Base-by-base conservation (phyloP, 2,113 vertebrate genomes). In the Muntiacus muntjak region DNA sequence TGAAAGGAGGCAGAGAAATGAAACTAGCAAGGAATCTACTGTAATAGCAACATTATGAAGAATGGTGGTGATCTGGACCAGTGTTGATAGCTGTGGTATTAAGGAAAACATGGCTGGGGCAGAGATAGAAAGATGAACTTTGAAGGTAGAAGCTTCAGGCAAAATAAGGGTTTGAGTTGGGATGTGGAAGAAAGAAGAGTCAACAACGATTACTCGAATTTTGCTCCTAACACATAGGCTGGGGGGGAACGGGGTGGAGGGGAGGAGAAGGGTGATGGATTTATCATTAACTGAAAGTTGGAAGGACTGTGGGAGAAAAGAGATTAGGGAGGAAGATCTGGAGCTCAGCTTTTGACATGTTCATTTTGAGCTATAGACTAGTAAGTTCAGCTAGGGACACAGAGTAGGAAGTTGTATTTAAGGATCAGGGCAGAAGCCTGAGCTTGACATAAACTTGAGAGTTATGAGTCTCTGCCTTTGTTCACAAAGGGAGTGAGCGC, bases 181-280 rank as follows among this genome's bases (percentile, higher is more conserved):
- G 2, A 43, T 71, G 3, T 28, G 19, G 76, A 91, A 86, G 12
- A 67, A 86, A 93, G 25, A 85, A 89, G 0, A 36, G 3, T 40
- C 1, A 67, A 92, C 64, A 84, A 45, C 19, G 11, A 87, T 71
- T 60, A 8, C 10, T 57, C 62, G 6, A 88, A 43, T 67, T 74
- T 91, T 60, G 5, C 15, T 64, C 14, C 81, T 26, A 89, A n/a
- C 4, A 25, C 15, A 45, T 54, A 5, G n/a, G 4, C n/a, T 71
- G 64, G 17, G 8, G 62, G 17, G n/a, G 1, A n/a, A n/a, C 0
- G 4, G 64, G 64, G 17, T 36, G 17, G 4, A 71, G n/a, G 0
- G 19, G 64, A 36, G 67, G 19, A n/a, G 19, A 6, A 36, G 3
- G 33, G 89, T 45, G 12, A 36, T 78, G 14, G 57, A 47, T 8